Base-by-base conservation (phyloP, 2,888 invertebrate species). In the Ophonus ardosiacus region DNA sequence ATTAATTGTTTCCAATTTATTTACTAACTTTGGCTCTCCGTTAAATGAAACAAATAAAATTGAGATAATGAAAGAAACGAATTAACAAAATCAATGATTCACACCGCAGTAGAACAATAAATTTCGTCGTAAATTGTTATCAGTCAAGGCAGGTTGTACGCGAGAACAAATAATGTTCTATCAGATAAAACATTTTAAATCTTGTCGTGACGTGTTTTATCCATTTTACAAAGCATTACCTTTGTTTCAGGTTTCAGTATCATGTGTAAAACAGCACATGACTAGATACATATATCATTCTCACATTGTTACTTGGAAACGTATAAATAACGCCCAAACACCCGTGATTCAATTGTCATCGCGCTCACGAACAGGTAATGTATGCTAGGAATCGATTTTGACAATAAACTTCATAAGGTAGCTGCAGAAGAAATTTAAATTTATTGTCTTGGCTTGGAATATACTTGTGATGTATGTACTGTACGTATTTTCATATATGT, bases 391-490 rank as follows among this genome's bases (percentile, higher is more conserved):
- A 68, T 68, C 68, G 68, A 68, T 68, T 38, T n/a, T 38, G 21
- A 68, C 68, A 68, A 68, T 38, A 7, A 31, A 31, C 38, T 38
- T 68, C 31, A 38, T 10, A 6, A 31, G 68, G 7, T 10, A 18
- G 63, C 24, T 24, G 17, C 74, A 24, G 24, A 56, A 40, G 78
- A 78, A 78, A 78, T 78, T 78, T 78, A 78, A 78, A 78, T 78
- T 78, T 78, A 78, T 78, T 56, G 78, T 78, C 18, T 68, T 38
- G 68, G 38, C 68, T 38, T 24, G 13, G 38, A 68, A 40, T 68
- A 74, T n/a, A 74, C 21, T 71, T 71, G 6, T 8, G 71, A 74
- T 74, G 18, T 74, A 21, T 21, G 10, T 71, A 17, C 43, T 21
- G 43, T 7, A 40, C 38, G 43, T 71, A 43, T 71, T 40, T 71